Conservation (phyloP, 2,797 vertebrate species). For the Semaprochilodus insignis region DNA sequence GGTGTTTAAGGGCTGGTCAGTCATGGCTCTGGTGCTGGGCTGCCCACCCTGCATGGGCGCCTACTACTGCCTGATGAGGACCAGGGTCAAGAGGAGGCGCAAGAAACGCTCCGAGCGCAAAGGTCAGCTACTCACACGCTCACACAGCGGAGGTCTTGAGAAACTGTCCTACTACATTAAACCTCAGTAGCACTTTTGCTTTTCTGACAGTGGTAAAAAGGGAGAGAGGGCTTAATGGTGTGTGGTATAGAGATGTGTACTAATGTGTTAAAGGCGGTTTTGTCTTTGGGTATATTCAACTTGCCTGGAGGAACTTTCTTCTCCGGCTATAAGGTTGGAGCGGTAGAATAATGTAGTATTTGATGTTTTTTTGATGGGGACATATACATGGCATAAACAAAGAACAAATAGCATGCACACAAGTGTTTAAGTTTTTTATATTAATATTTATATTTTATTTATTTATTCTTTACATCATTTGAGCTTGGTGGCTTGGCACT, state of each 20-base stretch:
- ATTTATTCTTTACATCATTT: no score
- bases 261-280: background rate
- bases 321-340: background rate
- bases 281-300: background rate
- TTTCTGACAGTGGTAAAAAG: background rate
- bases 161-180: background rate
- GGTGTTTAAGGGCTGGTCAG: slow-evolving; percentile 8
- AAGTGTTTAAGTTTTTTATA: no score
- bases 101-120: slow-evolving; percentile 83
- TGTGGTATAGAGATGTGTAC: background rate
- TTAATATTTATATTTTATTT: no score
- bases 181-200: background rate
- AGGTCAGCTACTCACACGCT: slow-evolving; percentile 75
- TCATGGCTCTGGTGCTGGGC: slow-evolving; percentile 74
- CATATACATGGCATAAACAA: background rate
- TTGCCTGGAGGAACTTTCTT: background rate
- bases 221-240: background rate
- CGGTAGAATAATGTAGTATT: background rate
- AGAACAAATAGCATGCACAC: background rate
- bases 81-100: slow-evolving; percentile 81
- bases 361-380: background rate
- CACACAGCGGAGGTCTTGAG: background rate
- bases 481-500: no score
- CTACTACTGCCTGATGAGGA: slow-evolving; percentile 73
- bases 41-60: slow-evolving; percentile 69